Conservation (phyloP, 2,113 vertebrate species). For the Chloropsis cyanopogon region DNA sequence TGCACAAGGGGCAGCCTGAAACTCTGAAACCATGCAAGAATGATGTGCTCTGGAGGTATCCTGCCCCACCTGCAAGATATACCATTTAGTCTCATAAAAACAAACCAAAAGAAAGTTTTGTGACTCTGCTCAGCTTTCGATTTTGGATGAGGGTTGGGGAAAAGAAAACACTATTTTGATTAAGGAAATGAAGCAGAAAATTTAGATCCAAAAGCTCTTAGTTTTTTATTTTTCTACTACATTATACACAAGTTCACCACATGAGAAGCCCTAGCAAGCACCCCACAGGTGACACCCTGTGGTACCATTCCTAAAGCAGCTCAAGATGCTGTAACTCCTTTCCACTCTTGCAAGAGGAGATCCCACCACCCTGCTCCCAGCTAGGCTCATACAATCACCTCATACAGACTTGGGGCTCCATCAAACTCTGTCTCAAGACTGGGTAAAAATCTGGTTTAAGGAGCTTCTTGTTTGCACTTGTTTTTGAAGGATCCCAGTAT, state of each 20-base stretch:
- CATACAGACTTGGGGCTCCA: not conserved
- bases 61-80: not conserved
- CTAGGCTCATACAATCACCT: not conserved
- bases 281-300: rapidly evolving
- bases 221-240: not conserved
- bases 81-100: not conserved
- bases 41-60: not conserved
- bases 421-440: not conserved
- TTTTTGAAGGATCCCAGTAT: not conserved
- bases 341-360: not conserved
- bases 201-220: not conserved
- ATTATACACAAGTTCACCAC: not conserved
- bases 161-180: not conserved
- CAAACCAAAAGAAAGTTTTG: not conserved
- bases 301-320: not conserved
- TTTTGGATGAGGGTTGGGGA: not conserved
- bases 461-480: not conserved
- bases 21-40: not conserved
- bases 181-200: not conserved
- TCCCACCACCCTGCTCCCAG: not conserved
- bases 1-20: not conserved
- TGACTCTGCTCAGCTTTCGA: not conserved
- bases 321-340: not conserved
- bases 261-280: not conserved
- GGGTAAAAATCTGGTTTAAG: not conserved